Conservation (phyloP, 2,888 invertebrate species). For the Catocala fraxini region DNA sequence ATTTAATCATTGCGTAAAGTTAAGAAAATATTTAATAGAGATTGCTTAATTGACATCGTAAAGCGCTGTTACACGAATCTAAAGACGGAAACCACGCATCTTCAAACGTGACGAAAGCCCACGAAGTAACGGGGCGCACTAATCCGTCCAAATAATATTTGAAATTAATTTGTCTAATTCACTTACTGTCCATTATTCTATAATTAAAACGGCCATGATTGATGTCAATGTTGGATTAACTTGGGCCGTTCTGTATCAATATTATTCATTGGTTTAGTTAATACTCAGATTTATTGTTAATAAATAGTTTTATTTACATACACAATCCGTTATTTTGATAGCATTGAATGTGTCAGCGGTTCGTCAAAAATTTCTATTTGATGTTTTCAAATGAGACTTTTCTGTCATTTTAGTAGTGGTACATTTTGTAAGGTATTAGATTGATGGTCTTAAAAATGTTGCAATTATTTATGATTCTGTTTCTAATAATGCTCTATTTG, state of each 20-base stretch:
- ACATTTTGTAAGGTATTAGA: no score
- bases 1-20: no score
- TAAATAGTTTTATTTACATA: background rate
- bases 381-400: no score
- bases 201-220: constrained; percentile 37
- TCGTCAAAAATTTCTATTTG: no score
- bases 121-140: constrained; percentile 30
- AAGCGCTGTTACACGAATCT: background rate
- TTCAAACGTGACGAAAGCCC: constrained; percentile 41
- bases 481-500: no score
- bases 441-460: no score
- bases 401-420: no score
- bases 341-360: no score
- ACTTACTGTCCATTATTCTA: constrained; percentile 42
- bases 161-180: constrained; percentile 56
- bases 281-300: background rate
- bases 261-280: background rate
- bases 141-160: constrained; percentile 45
- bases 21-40: no score
- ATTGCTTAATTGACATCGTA: background rate
- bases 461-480: no score
- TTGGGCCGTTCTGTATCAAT: constrained; percentile 17
- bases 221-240: constrained; percentile 32
- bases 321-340: no score
- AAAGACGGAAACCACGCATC: constrained; percentile 10